phyloP scores from a whole-genome alignment of 1,140 invertebrate species.

The Ericerus pela region DNA sequence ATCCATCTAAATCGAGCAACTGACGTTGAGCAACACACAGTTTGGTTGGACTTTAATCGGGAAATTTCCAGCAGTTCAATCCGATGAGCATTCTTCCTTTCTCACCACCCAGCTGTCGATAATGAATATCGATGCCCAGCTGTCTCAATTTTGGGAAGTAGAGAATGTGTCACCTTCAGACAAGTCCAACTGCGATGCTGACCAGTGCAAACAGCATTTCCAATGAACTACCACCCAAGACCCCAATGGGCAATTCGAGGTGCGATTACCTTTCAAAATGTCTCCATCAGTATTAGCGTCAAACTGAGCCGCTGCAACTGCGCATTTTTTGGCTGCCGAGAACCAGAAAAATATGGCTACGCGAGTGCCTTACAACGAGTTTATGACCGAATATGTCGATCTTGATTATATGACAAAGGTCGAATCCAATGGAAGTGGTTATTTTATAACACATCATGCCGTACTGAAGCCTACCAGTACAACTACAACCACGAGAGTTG shows the following conservation, averaged over 20 bases:
- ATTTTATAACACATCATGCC: slow-evolving; percentile 12
- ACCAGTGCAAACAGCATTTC: background rate
- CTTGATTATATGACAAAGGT: background rate
- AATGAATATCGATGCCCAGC: too few relatives aligned
- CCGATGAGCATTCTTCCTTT: too few relatives aligned
- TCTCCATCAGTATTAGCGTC: background rate
- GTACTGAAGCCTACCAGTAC: slow-evolving; percentile 9
- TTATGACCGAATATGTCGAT: background rate
- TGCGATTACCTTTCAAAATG: background rate
- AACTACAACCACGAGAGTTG: slow-evolving; percentile 7
- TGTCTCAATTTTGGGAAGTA: background rate
- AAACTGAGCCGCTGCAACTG: background rate
- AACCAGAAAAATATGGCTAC: background rate
- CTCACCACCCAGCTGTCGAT: too few relatives aligned
- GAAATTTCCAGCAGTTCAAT: too few relatives aligned
- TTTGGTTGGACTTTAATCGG: too few relatives aligned
- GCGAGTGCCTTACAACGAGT: background rate
- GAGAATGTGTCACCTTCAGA: background rate
- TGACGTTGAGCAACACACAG: too few relatives aligned
- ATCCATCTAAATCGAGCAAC: too few relatives aligned
- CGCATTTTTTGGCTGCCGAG: background rate
- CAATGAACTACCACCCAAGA: background rate
- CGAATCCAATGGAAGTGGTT: slow-evolving; percentile 11
- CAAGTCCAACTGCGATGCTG: background rate
- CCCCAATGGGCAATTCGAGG: background rate